Evolutionary conservation across 1,140 invertebrate species (phyloP).

Genomic region (Cataglyphis hispanica): DNA sequence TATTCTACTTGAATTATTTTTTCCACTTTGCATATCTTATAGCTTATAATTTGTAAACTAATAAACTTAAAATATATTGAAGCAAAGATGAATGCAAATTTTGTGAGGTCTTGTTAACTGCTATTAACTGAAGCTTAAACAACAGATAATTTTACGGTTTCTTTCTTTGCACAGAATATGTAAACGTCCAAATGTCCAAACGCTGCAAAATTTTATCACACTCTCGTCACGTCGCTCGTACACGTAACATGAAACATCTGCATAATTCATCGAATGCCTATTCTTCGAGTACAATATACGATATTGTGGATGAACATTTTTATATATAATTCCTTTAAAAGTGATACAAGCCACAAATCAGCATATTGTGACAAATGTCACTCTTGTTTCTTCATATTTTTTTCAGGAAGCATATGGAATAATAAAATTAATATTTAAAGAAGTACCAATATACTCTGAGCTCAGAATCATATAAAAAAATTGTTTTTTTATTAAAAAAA

Average conservation of each 20-base stretch:
- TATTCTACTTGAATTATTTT: conserved; percentile 1
- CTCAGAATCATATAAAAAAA: background rate
- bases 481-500: background rate
- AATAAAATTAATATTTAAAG: background rate
- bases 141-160: background rate
- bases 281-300: background rate
- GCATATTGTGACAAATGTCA: background rate
- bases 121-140: conserved; percentile 15
- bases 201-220: background rate
- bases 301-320: background rate
- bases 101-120: background rate
- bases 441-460: background rate
- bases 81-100: background rate
- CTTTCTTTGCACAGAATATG: background rate
- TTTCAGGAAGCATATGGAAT: background rate
- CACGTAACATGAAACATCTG: conserved; percentile 37
- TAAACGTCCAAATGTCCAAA: too few relatives aligned
- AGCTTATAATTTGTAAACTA: background rate
- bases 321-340: conserved; percentile 20
- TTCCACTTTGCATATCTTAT: background rate
- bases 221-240: conserved; percentile 19
- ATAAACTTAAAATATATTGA: background rate
- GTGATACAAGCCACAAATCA: background rate
- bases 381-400: background rate
- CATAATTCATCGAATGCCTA: conserved; percentile 21